Conservation (phyloP, 2,888 invertebrate species). For the Heteropelma amictum region DNA sequence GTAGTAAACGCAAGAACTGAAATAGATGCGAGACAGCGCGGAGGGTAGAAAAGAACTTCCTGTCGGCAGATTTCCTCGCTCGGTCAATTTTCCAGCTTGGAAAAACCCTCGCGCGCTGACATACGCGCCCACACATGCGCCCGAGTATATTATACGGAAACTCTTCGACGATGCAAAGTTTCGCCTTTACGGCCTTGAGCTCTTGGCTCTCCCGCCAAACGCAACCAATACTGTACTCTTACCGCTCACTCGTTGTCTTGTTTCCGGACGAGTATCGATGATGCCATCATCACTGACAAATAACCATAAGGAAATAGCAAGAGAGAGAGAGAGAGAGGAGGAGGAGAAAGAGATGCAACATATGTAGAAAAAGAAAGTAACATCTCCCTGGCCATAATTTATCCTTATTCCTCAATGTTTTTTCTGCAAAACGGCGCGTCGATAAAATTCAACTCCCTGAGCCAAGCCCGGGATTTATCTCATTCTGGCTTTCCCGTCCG, state of each 20-base stretch:
- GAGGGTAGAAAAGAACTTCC: slow-evolving; percentile 37
- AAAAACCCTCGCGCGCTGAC: slow-evolving; percentile 1
- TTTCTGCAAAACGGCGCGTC: slow-evolving; percentile 56
- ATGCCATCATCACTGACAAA: slow-evolving; percentile 42
- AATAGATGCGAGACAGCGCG: slow-evolving; percentile 11
- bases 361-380: slow-evolving; percentile 22
- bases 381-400: slow-evolving; percentile 10
- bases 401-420: slow-evolving; percentile 41
- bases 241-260: slow-evolving; percentile 22
- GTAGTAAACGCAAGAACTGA: slow-evolving; percentile 43
- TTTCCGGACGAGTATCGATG: slow-evolving; percentile 59
- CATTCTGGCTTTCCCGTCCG: slow-evolving; percentile 42
- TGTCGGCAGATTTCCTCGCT: slow-evolving; percentile 45
- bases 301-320: slow-evolving; percentile 9
- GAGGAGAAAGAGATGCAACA: no score
- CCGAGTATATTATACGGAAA: neutral
- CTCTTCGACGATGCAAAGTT: slow-evolving; percentile 47
- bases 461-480: slow-evolving; percentile 48
- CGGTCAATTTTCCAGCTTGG: slow-evolving; percentile 30
- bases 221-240: slow-evolving; percentile 38
- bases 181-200: slow-evolving; percentile 48
- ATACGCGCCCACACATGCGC: neutral
- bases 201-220: slow-evolving; percentile 39
- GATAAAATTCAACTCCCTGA: slow-evolving; percentile 57
- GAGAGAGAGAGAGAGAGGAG: slow-evolving; percentile 7